These are phyloP conservation scores for Apantesis nais DNA, from an alignment of 2,888 invertebrate genomes.

Conservation along the genomic window DNA sequence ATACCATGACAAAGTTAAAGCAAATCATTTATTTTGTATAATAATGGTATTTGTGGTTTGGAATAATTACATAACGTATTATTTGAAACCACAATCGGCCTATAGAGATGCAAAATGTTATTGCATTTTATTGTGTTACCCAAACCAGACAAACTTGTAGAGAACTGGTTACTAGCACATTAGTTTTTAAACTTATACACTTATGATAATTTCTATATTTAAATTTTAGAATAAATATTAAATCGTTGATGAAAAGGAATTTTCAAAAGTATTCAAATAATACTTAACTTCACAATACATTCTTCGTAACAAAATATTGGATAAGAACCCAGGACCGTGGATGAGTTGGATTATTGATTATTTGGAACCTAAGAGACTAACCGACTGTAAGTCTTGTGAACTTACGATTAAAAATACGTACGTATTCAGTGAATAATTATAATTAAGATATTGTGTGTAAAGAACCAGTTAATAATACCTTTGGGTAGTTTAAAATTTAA, in stretches of 20 bases:
- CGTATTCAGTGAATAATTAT: not conserved
- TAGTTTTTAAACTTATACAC: not conserved
- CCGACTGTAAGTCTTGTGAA: not conserved
- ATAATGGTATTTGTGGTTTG: too few species aligned
- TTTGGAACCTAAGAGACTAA: not conserved
- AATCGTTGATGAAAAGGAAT: too few species aligned
- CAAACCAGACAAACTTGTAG: not conserved
- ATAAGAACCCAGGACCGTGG: too few species aligned
- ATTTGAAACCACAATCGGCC: too few species aligned
- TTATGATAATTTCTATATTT: too few species aligned
- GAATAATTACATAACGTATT: too few species aligned
- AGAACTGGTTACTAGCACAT: not conserved
- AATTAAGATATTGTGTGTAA: slow-evolving; percentile 4
- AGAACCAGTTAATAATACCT: slow-evolving; percentile 1
- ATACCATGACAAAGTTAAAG: too few species aligned
- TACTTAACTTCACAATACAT: not conserved
- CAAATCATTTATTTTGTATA: too few species aligned
- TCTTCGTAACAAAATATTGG: not conserved
- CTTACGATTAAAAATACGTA: not conserved
- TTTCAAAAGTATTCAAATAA: not conserved
- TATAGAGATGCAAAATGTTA: too few species aligned
- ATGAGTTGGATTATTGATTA: not conserved
- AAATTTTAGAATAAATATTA: too few species aligned
- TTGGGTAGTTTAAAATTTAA: not conserved
- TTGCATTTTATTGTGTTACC: too few species aligned